These are phyloP conservation scores for Cetonia aurata DNA, from an alignment of 2,888 invertebrate genomes.

Conservation along the genomic window DNA sequence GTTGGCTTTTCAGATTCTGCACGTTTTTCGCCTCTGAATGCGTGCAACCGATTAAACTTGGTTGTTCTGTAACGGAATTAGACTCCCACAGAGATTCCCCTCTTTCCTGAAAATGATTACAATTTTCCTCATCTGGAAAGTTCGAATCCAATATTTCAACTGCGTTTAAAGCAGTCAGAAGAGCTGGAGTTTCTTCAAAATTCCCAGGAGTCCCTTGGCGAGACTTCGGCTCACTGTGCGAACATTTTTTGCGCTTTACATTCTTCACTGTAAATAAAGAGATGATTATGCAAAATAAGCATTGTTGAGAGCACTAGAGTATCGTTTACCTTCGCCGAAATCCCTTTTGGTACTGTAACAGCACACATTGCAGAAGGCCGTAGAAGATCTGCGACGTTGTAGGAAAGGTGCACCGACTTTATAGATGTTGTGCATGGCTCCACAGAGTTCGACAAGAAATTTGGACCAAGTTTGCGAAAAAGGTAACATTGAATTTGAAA, in stretches of 20 bases:
- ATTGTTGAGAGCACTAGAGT: background rate
- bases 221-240: conserved; percentile 1
- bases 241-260: background rate
- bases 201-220: background rate
- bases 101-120: no score
- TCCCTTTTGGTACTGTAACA: background rate
- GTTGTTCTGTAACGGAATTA: background rate
- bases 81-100: background rate
- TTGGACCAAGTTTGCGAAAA: background rate
- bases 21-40: background rate
- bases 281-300: no score
- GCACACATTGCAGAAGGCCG: background rate
- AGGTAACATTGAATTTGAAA: no score
- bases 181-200: background rate
- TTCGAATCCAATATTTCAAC: background rate
- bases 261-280: background rate
- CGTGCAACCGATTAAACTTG: background rate
- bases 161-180: background rate
- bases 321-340: background rate
- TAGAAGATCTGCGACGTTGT: background rate
- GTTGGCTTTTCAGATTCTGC: no score
- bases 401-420: background rate
- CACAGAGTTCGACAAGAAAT: background rate
- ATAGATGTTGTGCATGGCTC: background rate
- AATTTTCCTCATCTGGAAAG: no score